Base-by-base conservation (phyloP, 2,888 invertebrate species). In the Amblyteles armatorius region DNA sequence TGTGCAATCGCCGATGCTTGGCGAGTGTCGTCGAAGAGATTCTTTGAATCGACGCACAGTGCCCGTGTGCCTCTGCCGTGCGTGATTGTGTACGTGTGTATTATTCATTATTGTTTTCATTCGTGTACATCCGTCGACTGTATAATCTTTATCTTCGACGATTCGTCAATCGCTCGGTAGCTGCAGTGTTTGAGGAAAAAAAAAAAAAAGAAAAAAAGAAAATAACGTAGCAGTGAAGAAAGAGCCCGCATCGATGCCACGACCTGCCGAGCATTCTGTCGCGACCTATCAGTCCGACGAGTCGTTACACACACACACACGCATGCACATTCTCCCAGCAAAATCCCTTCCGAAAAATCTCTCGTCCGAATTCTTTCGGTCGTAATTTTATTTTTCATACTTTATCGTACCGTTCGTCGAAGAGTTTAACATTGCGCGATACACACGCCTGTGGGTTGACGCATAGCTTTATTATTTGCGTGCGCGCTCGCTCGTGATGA, bases 401-500 rank as follows among this genome's bases (percentile, higher is more conserved):
- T 5, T 26, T 29, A 16, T 63, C 33, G 63, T 6, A 0, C 26
- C 33, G 63, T 63, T 63, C 63, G 29, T 29, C 63, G n/a, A 63
- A 33, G 33, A 63, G 33, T 63, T 29, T n/a, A 29, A 33, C 29
- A 16, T n/a, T 63, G 63, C 63, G 63, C 16, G 63, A 63, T 33
- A 16, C 16, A 22, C 19, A 63, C 63, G 63, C 33, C 63, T 33
- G 33, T 33, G 63, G 63, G 84, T 82, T 82, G 79, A 82, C 84
- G 84, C 84, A 85, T 85, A 79, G 84, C 57, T 85, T 76, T 85
- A 85, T 85, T 82, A 82, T 82, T 76, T 69, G 69, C 71, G 79
- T 79, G 69, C 71, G 69, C 71, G 33, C 50, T 33, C 69, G 26
- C 63, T n/a, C 33, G 71, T 50, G 44, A 74, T 29, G 77, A 72